These are phyloP conservation scores for Hemicordylus capensis DNA, from an alignment of 2,113 vertebrate species.

Conservation along the genomic window DNA sequence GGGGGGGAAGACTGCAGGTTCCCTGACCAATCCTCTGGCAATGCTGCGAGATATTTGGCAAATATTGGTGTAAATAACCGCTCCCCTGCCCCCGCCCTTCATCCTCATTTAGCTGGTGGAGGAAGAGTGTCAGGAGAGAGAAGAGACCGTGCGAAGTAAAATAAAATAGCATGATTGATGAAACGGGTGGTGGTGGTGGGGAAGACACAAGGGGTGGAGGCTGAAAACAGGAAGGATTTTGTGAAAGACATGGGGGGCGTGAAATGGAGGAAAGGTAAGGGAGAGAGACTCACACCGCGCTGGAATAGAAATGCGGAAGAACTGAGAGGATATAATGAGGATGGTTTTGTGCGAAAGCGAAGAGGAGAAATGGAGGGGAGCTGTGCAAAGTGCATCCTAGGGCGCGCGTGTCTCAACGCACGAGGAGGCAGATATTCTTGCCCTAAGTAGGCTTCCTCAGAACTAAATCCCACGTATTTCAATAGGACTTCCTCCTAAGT, in stretches of 20 bases:
- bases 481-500: neutral
- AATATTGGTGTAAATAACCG: conserved; percentile 5
- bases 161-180: neutral
- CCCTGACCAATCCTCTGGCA: neutral
- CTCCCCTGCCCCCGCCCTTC: neutral
- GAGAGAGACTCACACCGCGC: neutral
- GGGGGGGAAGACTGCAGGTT: neutral
- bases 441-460: neutral
- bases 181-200: neutral
- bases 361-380: neutral
- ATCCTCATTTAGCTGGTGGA: neutral
- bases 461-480: neutral
- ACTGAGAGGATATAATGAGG: neutral
- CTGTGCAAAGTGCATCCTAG: neutral
- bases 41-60: neutral
- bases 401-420: neutral
- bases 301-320: neutral
- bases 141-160: neutral
- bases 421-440: neutral
- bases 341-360: neutral
- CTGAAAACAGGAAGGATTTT: neutral
- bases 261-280: too few relatives aligned
- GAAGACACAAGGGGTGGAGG: neutral
- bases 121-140: neutral
- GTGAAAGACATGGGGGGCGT: neutral